Conservation (phyloP, 2,797 vertebrate species). For the Knipowitschia caucasica region DNA sequence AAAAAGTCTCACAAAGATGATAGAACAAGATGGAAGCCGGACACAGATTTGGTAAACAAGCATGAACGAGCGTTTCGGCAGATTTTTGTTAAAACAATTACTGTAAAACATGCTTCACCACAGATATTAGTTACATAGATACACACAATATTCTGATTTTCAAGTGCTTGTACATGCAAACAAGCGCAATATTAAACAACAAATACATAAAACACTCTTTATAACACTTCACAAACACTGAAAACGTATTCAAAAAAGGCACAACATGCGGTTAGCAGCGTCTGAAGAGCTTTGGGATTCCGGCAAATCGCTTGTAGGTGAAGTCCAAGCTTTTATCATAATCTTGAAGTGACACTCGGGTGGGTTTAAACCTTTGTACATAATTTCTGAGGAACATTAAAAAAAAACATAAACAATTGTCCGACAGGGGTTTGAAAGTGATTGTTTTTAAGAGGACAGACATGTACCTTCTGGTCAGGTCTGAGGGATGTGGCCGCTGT, state of each 20-base stretch:
- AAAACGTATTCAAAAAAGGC: background rate
- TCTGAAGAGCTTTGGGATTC: slow-evolving; percentile 60
- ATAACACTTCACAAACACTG: background rate
- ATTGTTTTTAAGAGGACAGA: background rate
- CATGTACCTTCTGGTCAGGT: slow-evolving; percentile 75
- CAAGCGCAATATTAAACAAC: background rate
- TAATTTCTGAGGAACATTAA: slow-evolving; percentile 69
- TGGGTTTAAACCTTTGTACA: slow-evolving; percentile 35
- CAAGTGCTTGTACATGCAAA: background rate
- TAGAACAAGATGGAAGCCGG: background rate
- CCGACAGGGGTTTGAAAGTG: no score
- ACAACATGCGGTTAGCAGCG: slow-evolving; percentile 9
- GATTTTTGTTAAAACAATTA: background rate
- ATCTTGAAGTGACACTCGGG: slow-evolving; percentile 45
- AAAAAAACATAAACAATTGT: background rate
- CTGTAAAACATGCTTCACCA: no score
- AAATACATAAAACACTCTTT: background rate
- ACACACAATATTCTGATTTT: background rate
- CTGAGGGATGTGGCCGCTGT: slow-evolving; percentile 75
- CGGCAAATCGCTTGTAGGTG: slow-evolving; percentile 59
- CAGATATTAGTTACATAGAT: background rate
- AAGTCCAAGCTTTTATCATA: slow-evolving; percentile 58
- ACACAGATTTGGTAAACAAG: background rate
- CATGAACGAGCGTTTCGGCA: background rate
- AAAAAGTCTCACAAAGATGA: background rate